These are phyloP conservation scores for Alexandromys oeconomus DNA, from an alignment of 2,797 vertebrate species.

Conservation along the genomic window DNA sequence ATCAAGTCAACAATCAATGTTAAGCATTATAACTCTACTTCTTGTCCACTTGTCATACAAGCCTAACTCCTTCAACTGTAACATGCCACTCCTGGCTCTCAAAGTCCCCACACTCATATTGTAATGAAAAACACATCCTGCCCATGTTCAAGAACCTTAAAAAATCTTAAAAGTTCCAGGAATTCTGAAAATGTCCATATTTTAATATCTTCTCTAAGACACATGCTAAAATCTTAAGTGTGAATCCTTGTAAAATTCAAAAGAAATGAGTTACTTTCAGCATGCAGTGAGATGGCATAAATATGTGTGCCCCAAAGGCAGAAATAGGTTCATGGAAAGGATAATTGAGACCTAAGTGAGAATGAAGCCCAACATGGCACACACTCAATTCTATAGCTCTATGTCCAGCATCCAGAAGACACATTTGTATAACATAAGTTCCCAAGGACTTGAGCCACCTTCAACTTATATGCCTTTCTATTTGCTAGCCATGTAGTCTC, in stretches of 20 bases:
- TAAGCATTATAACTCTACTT: neutral
- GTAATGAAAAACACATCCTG: neutral
- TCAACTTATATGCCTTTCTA: neutral
- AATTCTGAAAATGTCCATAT: neutral
- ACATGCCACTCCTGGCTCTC: neutral
- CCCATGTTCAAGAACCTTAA: neutral
- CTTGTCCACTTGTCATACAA: neutral
- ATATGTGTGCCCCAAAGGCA: neutral
- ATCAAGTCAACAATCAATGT: neutral
- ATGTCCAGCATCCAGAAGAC: neutral
- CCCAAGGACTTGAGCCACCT: neutral
- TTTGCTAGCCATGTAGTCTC: neutral
- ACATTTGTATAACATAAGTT: neutral
- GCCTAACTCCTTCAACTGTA: neutral
- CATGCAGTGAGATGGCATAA: neutral
- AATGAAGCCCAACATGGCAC: neutral
- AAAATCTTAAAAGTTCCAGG: neutral
- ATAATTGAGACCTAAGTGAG: neutral
- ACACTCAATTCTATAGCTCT: neutral
- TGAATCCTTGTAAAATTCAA: neutral
- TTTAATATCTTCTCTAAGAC: neutral
- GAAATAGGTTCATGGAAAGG: no score
- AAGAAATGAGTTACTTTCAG: neutral
- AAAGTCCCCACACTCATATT: neutral
- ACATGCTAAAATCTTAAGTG: neutral